phyloP scores from a whole-genome alignment of 37 sponge, comb jelly and placozoan genomes.

The Petrosia ficiformis region DNA sequence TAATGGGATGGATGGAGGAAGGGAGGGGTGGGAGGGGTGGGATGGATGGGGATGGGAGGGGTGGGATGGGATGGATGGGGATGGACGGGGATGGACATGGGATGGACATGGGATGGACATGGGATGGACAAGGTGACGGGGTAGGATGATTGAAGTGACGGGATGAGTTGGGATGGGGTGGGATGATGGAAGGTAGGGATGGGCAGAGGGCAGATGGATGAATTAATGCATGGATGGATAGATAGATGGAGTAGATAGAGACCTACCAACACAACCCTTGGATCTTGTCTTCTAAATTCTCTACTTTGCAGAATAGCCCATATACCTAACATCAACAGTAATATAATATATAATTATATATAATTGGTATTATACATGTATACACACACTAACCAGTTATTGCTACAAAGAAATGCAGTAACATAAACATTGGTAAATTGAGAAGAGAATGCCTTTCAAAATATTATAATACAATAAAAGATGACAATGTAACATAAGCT shows the following conservation, averaged over 20 bases:
- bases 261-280: slow-evolving; percentile 43
- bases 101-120: neutral
- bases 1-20: neutral
- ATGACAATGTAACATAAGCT: neutral
- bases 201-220: too few relatives aligned
- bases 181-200: too few relatives aligned
- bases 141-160: neutral
- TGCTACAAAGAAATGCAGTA: too few relatives aligned
- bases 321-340: slow-evolving; percentile 35
- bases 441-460: too few relatives aligned
- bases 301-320: slow-evolving; percentile 50
- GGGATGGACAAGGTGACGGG: neutral
- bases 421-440: too few relatives aligned
- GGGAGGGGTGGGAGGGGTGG: neutral
- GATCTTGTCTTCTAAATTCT: slow-evolving; percentile 50
- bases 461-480: too few relatives aligned
- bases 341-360: neutral
- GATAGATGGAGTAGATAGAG: too few relatives aligned
- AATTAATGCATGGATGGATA: too few relatives aligned
- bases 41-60: neutral
- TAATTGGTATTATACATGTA: too few relatives aligned
- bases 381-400: too few relatives aligned
- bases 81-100: too few relatives aligned
- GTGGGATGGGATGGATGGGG: neutral
- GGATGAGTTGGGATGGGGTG: neutral